A percentile compares a stretch with the other conserved stretches of the same genome.
Conservation (phyloP, 2,797 vertebrate genomes). For the Spinus pinus region DNA sequence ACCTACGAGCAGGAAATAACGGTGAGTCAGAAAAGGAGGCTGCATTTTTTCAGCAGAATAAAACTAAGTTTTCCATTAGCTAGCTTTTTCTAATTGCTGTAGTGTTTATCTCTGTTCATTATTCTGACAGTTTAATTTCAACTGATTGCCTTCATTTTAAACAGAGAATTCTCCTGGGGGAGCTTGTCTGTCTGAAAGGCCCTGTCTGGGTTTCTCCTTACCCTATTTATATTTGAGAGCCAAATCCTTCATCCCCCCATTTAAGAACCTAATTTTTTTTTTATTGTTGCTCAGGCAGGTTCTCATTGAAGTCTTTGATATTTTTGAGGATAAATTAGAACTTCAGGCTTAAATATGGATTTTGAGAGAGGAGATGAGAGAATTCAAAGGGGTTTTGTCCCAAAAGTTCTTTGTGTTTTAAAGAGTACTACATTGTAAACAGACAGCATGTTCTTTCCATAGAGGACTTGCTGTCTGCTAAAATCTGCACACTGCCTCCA, state of each 20-base stretch:
- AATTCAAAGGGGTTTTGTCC: background rate
- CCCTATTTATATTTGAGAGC: background rate
- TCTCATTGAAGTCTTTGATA: background rate
- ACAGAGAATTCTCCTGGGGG: background rate
- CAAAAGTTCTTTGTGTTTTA: background rate
- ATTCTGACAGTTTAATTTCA: background rate
- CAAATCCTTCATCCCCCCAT: background rate
- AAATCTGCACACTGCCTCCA: background rate
- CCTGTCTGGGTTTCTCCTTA: background rate
- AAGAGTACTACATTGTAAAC: background rate
- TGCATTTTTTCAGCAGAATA: conserved; percentile 9
- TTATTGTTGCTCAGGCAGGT: background rate
- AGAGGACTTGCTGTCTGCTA: background rate
- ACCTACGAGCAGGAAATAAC: conserved; percentile 87
- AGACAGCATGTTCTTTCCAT: background rate
- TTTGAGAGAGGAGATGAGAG: background rate
- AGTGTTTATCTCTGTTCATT: conserved; percentile 14
- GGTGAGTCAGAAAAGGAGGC: conserved; percentile 71
- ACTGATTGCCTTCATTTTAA: background rate
- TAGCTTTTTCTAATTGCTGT: conserved; percentile 20
- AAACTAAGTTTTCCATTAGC: conserved; percentile 20
- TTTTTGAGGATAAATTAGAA: background rate
- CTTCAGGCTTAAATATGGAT: background rate
- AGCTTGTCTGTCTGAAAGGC: background rate
- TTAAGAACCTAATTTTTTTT: background rate